Evolutionary conservation across 2,797 vertebrate genomes (phyloP), one percentile per base, ranked within the genome.

Genomic region (Notolabrus celidotus): DNA sequence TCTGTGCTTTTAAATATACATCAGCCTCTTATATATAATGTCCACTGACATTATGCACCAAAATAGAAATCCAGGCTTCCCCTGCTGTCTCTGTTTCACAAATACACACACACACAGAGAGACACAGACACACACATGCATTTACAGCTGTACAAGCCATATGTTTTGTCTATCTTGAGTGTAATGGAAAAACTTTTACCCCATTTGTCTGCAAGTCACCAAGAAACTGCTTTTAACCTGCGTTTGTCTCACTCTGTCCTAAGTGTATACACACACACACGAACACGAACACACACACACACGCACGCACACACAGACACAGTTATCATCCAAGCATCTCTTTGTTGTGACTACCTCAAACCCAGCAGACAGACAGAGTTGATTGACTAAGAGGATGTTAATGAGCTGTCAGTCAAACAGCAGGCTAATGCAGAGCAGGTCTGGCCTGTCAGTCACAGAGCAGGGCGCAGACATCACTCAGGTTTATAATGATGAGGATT

Each of bases 371-470:
- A 79, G 79, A 84, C 78, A 46, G 83, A 79, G 56, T 67, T 75
- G 83, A 87, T 69, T 83, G 82, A 86, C 87, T 88, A 71, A 86
- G 75, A 78, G 82, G 47, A 46, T 62, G 84, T 88, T 91, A 89
- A 91, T 86, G 71, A 88, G 83, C 89, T 91, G 89, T 88, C 89
- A 86, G 34, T 93, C 89, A 93, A 85, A 69, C 53, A 52, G 60
- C 4, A 12, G 63, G 55, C 77, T 91, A 91, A 92, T 86, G 77
- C 64, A 82, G 68, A 91, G 77, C 90, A 91, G 86, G 3, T 77
- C 66, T 63, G 16, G 36, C 23, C 67, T 54, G 83, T 74, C 77
- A 74, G 53, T 77, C 76, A 67, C 29, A 55, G 0, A 39, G 34
- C 65, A 45, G 49, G 36, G 20, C 49, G 33, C 25, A 29, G 45